phyloP scores from a whole-genome alignment of 2,113 vertebrate species.

The Perccottus glenii region DNA sequence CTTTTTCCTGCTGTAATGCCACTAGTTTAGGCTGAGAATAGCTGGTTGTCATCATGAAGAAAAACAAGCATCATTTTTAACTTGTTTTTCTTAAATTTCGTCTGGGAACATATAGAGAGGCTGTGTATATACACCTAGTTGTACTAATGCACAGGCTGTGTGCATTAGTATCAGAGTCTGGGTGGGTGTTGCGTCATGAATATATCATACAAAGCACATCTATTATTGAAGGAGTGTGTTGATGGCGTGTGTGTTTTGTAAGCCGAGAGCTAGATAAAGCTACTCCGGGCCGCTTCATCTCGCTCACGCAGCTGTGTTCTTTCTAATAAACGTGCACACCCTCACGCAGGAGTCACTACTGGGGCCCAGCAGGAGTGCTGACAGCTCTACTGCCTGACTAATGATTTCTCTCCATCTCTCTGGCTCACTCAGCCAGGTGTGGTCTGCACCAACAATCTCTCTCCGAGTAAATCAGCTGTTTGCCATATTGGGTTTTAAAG shows the following conservation, averaged over 20 bases:
- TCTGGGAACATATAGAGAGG: not conserved
- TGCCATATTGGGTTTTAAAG: conserved; percentile 39
- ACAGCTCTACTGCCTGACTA: conserved; percentile 54
- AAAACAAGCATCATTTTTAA: not conserved
- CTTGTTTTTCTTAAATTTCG: not conserved
- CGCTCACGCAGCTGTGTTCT: conserved; percentile 45
- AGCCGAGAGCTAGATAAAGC: conserved; percentile 36
- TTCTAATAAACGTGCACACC: conserved; percentile 28
- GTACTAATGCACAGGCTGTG: too few species aligned
- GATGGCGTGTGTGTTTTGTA: conserved; percentile 34
- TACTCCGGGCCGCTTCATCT: conserved; percentile 33
- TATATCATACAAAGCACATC: conserved; percentile 45
- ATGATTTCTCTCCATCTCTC: conserved; percentile 43
- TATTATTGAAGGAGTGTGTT: conserved; percentile 49
- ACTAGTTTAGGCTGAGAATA: not conserved
- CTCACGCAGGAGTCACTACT: conserved; percentile 10
- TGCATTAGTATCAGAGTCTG: conserved; percentile 2
- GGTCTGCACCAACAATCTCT: conserved; percentile 18
- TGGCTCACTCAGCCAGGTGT: conserved; percentile 39
- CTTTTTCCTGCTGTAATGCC: too few species aligned
- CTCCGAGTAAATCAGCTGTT: conserved; percentile 44
- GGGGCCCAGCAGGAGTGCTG: conserved; percentile 57
- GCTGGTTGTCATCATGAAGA: not conserved
- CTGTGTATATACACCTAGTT: not conserved
- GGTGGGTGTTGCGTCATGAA: conserved; percentile 9